Evolutionary conservation across 1,140 invertebrate genomes (phyloP).

Genomic region (Pseudomyrmex pallidus): DNA sequence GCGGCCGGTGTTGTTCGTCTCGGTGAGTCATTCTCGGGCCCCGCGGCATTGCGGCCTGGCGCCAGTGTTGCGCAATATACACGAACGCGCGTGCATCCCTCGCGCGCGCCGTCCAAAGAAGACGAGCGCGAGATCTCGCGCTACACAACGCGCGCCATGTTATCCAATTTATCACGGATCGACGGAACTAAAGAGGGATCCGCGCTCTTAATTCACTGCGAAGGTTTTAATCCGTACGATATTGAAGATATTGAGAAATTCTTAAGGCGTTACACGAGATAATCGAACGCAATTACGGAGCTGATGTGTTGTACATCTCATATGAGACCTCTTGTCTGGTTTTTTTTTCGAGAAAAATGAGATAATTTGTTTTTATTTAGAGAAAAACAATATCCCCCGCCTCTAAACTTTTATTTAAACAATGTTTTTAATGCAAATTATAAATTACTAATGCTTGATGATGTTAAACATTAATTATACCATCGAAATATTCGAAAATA

Average conservation of each 20-base stretch:
- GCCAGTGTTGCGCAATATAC: slow-evolving; percentile 81
- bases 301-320: not conserved
- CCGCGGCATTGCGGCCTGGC: slow-evolving; percentile 79
- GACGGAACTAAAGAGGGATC: slow-evolving; percentile 20
- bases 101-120: slow-evolving; percentile 19
- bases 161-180: slow-evolving; percentile 54
- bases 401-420: too few species aligned
- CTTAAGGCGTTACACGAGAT: slow-evolving; percentile 9
- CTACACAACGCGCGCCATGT: slow-evolving; percentile 40
- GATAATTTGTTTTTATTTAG: not conserved
- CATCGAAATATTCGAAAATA: not conserved
- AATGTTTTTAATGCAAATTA: not conserved
- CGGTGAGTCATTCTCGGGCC: slow-evolving; percentile 80
- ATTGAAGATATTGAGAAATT: not conserved
- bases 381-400: too few species aligned
- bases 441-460: not conserved
- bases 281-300: slow-evolving; percentile 6
- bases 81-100: slow-evolving; percentile 56
- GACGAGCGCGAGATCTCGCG: slow-evolving; percentile 31
- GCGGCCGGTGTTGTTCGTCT: slow-evolving; percentile 71
- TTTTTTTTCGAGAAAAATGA: not conserved
- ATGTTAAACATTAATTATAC: not conserved
- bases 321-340: not conserved
- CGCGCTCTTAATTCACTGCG: slow-evolving; percentile 30
- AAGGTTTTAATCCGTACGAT: slow-evolving; percentile 20